These are phyloP conservation scores for Eunapius fragilis DNA, from an alignment of 37 sponge, comb jelly and placozoan genomes.

Conservation along the genomic window DNA sequence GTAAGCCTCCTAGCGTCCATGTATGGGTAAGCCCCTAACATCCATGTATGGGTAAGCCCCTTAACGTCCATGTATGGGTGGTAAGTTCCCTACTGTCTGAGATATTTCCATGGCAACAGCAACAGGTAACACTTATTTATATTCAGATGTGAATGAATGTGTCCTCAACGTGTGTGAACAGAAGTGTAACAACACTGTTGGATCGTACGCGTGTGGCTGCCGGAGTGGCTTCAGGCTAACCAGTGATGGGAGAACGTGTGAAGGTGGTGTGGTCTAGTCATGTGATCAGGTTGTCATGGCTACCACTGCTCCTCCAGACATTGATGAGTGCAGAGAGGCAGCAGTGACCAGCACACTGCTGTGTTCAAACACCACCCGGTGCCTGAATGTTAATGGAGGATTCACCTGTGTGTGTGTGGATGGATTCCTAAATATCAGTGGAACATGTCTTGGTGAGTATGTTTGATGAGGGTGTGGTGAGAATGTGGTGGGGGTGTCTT, in stretches of 20 bases:
- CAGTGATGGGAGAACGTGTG: background rate
- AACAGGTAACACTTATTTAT: no score
- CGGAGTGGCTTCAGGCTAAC: conserved; percentile 13
- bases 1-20: no score
- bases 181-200: conserved; percentile 48
- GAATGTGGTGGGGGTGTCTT: no score
- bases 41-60: no score
- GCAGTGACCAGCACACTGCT: background rate
- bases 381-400: background rate
- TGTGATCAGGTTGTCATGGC: background rate
- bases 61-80: no score
- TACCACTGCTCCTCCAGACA: background rate
- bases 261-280: background rate
- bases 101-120: no score
- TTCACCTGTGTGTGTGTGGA: background rate
- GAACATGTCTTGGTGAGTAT: background rate
- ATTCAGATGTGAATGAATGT: conserved; percentile 64
- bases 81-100: no score
- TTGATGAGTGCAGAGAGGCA: background rate
- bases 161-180: conserved; percentile 40
- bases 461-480: no score
- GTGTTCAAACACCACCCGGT: background rate
- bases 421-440: background rate
- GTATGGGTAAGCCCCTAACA: no score
- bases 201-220: conserved; percentile 51